phyloP scores from a whole-genome alignment of 2,888 invertebrate genomes.

The Lypha dubia region DNA sequence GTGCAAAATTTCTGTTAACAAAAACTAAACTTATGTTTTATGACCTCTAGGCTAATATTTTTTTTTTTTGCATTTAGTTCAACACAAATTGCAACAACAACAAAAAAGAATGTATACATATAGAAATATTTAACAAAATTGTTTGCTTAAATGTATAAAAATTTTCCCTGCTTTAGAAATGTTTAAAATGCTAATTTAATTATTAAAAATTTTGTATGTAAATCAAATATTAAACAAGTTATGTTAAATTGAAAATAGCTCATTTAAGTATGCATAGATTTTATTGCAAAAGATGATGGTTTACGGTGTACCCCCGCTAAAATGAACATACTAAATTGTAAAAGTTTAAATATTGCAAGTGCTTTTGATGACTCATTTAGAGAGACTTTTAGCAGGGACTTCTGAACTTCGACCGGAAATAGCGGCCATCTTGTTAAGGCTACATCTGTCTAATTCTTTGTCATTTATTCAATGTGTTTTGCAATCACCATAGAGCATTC shows the following conservation, averaged over 20 bases:
- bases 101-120: too few species aligned
- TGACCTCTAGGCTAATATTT: slow-evolving; percentile 57
- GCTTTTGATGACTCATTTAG: too few species aligned
- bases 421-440: too few species aligned
- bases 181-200: slow-evolving; percentile 18
- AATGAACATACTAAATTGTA: background rate
- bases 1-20: slow-evolving; percentile 72
- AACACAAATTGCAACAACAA: too few species aligned
- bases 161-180: background rate
- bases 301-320: background rate
- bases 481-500: too few species aligned
- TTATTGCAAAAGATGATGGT: too few species aligned
- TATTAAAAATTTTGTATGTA: slow-evolving; percentile 17
- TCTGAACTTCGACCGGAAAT: too few species aligned
- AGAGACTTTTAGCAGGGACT: too few species aligned
- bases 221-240: slow-evolving; percentile 7
- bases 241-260: background rate
- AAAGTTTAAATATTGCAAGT: too few species aligned
- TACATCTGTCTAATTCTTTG: too few species aligned
- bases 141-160: slow-evolving; percentile 26
- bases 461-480: too few species aligned
- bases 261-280: background rate
- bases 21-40: slow-evolving; percentile 73
- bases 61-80: slow-evolving; percentile 29
- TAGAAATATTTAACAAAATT: background rate